These are phyloP conservation scores for Heliconius erato DNA, from an alignment of 2,888 invertebrate genomes.

Conservation along the genomic window DNA sequence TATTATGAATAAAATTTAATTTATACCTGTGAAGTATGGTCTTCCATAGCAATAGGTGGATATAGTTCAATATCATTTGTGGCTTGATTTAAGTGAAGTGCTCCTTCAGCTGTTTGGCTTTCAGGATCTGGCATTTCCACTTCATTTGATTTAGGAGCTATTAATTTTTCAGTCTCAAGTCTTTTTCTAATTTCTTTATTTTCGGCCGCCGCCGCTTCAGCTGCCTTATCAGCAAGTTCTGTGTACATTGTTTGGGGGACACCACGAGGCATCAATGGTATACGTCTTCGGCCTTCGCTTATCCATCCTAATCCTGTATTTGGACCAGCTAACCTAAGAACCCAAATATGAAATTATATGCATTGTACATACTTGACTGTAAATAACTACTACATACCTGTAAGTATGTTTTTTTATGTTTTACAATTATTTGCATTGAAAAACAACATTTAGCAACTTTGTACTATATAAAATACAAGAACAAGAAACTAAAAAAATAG, in stretches of 20 bases:
- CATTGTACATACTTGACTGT: neutral
- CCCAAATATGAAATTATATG: neutral
- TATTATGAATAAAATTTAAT: neutral
- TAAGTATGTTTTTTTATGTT: too few relatives aligned
- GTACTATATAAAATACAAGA: too few relatives aligned
- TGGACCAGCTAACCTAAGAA: slow-evolving; percentile 87
- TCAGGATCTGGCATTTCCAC: slow-evolving; percentile 70
- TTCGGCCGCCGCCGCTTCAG: slow-evolving; percentile 77
- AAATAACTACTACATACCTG: too few relatives aligned
- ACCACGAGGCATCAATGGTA: slow-evolving; percentile 93
- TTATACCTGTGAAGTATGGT: slow-evolving; percentile 74
- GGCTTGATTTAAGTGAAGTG: slow-evolving; percentile 64
- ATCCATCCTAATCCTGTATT: slow-evolving; percentile 92
- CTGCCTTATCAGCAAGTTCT: slow-evolving; percentile 92
- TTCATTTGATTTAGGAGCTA: slow-evolving; percentile 71
- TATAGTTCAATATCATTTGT: slow-evolving; percentile 67
- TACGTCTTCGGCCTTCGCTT: slow-evolving; percentile 93
- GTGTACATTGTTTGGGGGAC: slow-evolving; percentile 94
- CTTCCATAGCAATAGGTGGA: slow-evolving; percentile 80
- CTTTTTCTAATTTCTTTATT: slow-evolving; percentile 75
- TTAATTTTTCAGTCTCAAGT: slow-evolving; percentile 72
- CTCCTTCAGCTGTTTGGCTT: slow-evolving; percentile 69
- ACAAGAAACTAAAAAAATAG: too few relatives aligned
- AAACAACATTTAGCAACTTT: too few relatives aligned
- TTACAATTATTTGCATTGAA: too few relatives aligned